These are phyloP conservation scores for Liasis olivaceus DNA, from an alignment of 2,797 vertebrate species.

Conservation along the genomic window DNA sequence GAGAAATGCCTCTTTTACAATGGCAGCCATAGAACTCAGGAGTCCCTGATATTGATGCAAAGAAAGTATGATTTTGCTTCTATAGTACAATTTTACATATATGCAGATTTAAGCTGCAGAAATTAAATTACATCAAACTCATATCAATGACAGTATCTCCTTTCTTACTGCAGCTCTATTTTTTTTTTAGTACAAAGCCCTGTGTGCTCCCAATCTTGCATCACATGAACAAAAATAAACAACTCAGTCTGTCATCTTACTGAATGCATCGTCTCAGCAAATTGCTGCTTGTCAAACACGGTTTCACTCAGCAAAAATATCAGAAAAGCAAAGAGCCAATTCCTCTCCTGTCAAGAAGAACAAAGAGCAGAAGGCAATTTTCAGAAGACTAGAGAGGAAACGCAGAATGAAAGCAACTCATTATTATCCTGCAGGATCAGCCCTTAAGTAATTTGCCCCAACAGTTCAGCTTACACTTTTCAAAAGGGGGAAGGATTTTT, in stretches of 20 bases:
- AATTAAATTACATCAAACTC: neutral
- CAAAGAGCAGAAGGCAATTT: neutral
- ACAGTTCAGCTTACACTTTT: neutral
- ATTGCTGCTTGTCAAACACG: neutral
- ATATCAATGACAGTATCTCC: neutral
- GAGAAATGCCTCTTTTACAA: neutral
- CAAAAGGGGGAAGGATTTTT: neutral
- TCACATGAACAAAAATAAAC: neutral
- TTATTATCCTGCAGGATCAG: neutral
- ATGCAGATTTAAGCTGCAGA: neutral
- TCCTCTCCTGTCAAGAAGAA: neutral
- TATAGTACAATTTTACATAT: neutral
- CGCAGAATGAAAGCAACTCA: neutral
- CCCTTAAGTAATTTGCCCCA: neutral
- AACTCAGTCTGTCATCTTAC: neutral
- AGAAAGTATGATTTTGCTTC: neutral
- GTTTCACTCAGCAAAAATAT: neutral
- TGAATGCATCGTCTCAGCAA: neutral
- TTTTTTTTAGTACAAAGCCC: neutral
- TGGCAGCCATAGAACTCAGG: too few species aligned
- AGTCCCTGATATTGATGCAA: neutral
- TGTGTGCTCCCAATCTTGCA: neutral
- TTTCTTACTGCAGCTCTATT: neutral
- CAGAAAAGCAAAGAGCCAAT: neutral
- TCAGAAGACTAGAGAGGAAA: neutral